A percentile compares a stretch with the other conserved stretches of the same genome.
Evolutionary conservation across 2,113 vertebrate species (phyloP).

Genomic region (Mohoua ochrocephala): DNA sequence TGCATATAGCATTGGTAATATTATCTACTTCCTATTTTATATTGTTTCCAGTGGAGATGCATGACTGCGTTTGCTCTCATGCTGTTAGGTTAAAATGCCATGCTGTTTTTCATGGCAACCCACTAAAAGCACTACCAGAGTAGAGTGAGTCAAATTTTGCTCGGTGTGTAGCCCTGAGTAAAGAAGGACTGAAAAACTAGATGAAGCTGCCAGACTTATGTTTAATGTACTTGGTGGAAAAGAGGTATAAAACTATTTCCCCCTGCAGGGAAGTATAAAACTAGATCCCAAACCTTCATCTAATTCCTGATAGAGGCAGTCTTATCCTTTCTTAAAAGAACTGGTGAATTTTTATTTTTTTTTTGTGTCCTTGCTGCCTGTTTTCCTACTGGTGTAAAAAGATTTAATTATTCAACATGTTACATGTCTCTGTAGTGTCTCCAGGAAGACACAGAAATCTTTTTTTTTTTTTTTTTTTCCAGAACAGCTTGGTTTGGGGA

Average conservation of each 20-base stretch:
- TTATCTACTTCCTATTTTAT: not conserved
- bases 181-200: not conserved
- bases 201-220: not conserved
- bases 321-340: not conserved
- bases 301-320: not conserved
- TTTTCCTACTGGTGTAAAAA: not conserved
- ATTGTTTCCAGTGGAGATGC: not conserved
- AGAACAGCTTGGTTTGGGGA: not conserved
- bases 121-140: not conserved
- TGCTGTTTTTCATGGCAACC: conserved; percentile 28
- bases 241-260: not conserved
- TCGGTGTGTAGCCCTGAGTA: conserved; percentile 9
- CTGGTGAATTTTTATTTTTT: not conserved
- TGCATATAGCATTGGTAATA: not conserved
- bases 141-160: conserved; percentile 17
- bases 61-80: not conserved
- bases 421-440: not conserved
- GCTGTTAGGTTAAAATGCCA: conserved; percentile 37
- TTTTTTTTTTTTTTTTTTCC: not conserved
- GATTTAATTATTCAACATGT: not conserved
- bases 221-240: not conserved
- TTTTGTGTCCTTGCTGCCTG: not conserved
- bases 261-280: not conserved
- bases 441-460: not conserved
- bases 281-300: not conserved